Evolutionary conservation across 2,797 vertebrate genomes (phyloP).

Genomic region (Huso huso): DNA sequence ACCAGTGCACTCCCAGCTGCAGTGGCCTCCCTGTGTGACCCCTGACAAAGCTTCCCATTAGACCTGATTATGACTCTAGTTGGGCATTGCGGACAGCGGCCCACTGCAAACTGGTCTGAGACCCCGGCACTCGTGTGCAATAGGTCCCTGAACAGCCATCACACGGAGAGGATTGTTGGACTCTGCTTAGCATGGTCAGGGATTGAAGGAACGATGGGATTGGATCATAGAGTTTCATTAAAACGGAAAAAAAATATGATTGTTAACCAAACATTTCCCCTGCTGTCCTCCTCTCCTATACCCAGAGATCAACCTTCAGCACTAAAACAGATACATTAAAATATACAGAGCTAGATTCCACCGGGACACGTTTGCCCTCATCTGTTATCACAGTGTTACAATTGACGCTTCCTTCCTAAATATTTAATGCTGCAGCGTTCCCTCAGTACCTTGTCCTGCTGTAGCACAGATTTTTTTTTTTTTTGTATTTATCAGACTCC

Average conservation of each 20-base stretch:
- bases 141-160: slow-evolving; percentile 1
- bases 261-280: too few relatives aligned
- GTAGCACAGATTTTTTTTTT: too few relatives aligned
- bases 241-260: background rate
- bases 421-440: too few relatives aligned
- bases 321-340: too few relatives aligned
- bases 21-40: background rate
- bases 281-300: too few relatives aligned
- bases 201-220: background rate
- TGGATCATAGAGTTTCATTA: background rate
- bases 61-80: background rate
- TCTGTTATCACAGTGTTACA: too few relatives aligned
- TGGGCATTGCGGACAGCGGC: background rate
- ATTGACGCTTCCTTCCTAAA: too few relatives aligned
- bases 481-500: too few relatives aligned
- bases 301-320: too few relatives aligned
- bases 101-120: background rate
- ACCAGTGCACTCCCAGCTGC: background rate
- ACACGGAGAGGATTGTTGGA: background rate
- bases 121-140: background rate
- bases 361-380: too few relatives aligned
- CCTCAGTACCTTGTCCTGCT: too few relatives aligned
- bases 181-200: background rate
- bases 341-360: too few relatives aligned
- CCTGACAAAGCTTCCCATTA: background rate